Evolutionary conservation across 2,797 vertebrate species (phyloP), one percentile per base, ranked within the genome.

Genomic region (Fistularia commersonii): DNA sequence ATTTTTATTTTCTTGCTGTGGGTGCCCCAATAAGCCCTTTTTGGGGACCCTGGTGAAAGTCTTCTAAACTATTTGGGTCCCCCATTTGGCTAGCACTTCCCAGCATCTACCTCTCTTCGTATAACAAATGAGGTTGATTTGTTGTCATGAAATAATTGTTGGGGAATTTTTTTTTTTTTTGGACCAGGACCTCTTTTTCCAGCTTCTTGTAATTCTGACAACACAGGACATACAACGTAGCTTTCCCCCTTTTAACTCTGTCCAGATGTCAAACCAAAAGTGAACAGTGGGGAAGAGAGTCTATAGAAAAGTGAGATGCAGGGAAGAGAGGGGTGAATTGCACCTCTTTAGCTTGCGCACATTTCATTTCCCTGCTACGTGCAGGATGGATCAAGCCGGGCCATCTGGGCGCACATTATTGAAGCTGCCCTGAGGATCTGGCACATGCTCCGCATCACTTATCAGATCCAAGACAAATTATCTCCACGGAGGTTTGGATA

Each of bases 381-480:
- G 60, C 48, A 54, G 32, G 53, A 8, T 8, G 11, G 53, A 55
- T 64, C 38, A 44, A 40, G 38, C 31, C 11, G 8, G 41, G 44
- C 52, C 41, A 1, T 45, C 8, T 46, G 57, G 49, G 52, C 62
- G 40, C 45, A 51, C 31, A 66, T 69, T 64, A 79, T 57, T 48
- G 54, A 53, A 36, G 44, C 43, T 34, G 52, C 66, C 55, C 48
- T 6, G 39, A 63, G 57, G 51, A 60, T 55, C 33, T 38, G 11
- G 50, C 12, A 56, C 48, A 40, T 1, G 1, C 58, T 61, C 62
- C 57, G 53, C 54, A 65, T 63, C 60, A 65, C 66, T 60, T 69
- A 45, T 69, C 60, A 57, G 55, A 47, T 32, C 48, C 13, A 36
- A 61, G 51, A 63, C 43, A 52, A 57, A 48, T 60, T 48, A 44